Conservation (phyloP, 2,797 vertebrate species). For the Artibeus jamaicensis region DNA sequence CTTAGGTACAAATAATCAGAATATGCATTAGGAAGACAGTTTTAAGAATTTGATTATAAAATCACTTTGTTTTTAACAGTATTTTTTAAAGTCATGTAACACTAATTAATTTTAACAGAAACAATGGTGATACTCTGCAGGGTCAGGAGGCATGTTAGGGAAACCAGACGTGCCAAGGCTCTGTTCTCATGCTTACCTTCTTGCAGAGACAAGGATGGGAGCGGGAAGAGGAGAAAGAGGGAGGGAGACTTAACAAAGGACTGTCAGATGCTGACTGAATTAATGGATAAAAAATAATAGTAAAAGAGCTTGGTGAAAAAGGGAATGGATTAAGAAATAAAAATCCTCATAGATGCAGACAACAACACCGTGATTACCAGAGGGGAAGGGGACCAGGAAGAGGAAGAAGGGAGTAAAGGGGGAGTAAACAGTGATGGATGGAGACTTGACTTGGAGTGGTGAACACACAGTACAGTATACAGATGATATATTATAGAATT, state of each 20-base stretch:
- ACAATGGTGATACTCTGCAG: neutral
- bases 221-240: neutral
- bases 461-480: too few species aligned
- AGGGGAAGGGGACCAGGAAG: neutral
- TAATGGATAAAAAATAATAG: neutral
- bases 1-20: constrained; percentile 18
- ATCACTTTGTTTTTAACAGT: neutral
- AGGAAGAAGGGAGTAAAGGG: neutral
- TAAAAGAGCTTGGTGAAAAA: neutral
- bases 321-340: neutral
- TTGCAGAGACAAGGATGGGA: neutral
- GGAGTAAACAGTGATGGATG: neutral
- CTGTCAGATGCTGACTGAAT: neutral
- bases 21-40: constrained; percentile 28
- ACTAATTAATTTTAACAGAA: neutral
- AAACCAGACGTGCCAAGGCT: neutral
- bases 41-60: constrained; percentile 35
- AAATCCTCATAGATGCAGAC: neutral
- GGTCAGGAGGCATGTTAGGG: neutral
- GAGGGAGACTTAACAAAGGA: neutral
- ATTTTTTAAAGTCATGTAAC: constrained; percentile 25
- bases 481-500: neutral
- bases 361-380: neutral
- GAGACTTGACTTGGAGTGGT: neutral
- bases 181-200: neutral